phyloP scores from a whole-genome alignment of 2,888 invertebrate genomes.

The Himalopsyche kuldschensis region DNA sequence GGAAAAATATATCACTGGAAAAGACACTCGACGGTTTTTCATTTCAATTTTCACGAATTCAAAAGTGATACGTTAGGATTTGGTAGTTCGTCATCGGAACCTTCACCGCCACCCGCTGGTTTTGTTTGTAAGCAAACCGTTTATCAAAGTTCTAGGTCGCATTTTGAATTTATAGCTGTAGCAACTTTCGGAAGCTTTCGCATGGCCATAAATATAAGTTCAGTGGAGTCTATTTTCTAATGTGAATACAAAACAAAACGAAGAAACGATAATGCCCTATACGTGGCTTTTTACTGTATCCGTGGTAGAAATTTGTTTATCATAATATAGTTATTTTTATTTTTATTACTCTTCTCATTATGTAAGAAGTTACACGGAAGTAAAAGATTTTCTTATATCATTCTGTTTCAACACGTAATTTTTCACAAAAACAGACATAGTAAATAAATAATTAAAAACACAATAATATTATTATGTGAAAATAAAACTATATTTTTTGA shows the following conservation, averaged over 20 bases:
- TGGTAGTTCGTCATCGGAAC: background rate
- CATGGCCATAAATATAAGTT: constrained; percentile 5
- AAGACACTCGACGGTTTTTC: background rate
- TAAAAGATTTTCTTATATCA: too few species aligned
- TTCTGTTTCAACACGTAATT: too few species aligned
- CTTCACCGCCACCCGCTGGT: constrained; percentile 8
- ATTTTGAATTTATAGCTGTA: constrained; percentile 10
- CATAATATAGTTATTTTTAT: too few species aligned
- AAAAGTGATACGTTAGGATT: background rate
- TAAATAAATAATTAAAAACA: too few species aligned
- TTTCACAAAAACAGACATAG: too few species aligned
- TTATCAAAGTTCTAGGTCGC: constrained; percentile 20
- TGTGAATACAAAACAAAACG: background rate
- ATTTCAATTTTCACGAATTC: background rate
- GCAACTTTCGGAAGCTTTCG: background rate
- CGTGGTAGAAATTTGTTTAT: too few species aligned
- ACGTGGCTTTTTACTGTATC: background rate
- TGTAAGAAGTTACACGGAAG: too few species aligned
- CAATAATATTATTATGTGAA: too few species aligned
- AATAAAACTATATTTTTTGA: too few species aligned
- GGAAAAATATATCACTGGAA: background rate
- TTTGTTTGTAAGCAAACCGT: constrained; percentile 23
- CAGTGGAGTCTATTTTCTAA: background rate
- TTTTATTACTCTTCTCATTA: too few species aligned
- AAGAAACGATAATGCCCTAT: background rate